phyloP scores from a whole-genome alignment of 2,797 vertebrate genomes.

The Eremophila alpestris region DNA sequence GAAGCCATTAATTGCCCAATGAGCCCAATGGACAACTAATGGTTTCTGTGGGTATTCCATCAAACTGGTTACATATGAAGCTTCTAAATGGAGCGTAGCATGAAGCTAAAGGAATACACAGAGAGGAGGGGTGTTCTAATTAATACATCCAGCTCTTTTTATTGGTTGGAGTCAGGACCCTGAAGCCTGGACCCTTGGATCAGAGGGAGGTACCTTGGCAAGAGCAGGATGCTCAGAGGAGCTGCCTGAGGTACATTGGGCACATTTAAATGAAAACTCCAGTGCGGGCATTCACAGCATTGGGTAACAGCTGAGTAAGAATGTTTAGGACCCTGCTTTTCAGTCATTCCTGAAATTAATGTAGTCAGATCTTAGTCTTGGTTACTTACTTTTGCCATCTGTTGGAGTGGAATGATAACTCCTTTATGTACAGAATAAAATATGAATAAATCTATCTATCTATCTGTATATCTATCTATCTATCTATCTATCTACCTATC shows the following conservation, averaged over 20 bases:
- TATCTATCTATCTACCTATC: background rate
- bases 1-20: slow-evolving; percentile 20
- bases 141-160: background rate
- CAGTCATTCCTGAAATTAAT: background rate
- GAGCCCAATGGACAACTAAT: background rate
- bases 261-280: background rate
- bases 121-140: background rate
- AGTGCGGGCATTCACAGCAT: background rate
- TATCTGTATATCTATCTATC: no score
- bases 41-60: background rate
- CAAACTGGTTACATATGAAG: background rate
- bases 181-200: background rate
- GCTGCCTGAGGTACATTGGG: background rate
- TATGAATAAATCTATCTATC: background rate
- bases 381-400: slow-evolving; percentile 24
- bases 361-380: background rate
- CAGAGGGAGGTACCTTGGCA: background rate
- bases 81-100: background rate
- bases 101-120: background rate
- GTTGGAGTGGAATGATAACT: background rate
- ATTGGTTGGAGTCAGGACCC: background rate
- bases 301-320: background rate
- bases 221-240: background rate
- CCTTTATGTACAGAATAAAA: background rate
- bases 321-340: background rate